Conservation (phyloP, 2,888 invertebrate species). For the Cephus sareptanus region DNA sequence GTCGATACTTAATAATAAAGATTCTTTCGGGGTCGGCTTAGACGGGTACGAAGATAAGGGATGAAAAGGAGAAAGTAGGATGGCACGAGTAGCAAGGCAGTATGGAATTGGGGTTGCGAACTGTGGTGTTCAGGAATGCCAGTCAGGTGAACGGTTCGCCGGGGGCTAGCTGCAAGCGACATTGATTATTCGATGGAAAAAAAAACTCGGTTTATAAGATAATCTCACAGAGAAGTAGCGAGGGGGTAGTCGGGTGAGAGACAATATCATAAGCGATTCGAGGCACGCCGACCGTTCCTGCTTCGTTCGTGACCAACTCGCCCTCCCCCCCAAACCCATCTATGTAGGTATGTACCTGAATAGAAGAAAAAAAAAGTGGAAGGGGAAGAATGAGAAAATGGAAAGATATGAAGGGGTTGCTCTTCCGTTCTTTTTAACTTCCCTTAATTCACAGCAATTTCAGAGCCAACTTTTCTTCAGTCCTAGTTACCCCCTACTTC, state of each 20-base stretch:
- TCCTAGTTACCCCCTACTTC: not conserved
- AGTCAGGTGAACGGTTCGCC: conserved; percentile 32
- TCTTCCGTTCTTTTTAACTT: not conserved
- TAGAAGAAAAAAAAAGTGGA: conserved; percentile 2
- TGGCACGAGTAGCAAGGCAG: not conserved
- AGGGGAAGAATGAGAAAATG: conserved; percentile 5
- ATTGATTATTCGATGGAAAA: conserved; percentile 48
- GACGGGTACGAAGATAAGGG: not conserved
- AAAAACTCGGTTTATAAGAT: conserved; percentile 43
- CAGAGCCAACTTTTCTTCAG: not conserved
- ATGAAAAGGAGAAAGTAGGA: not conserved
- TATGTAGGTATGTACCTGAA: not conserved
- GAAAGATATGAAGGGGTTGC: not conserved
- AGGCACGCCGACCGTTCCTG: conserved; percentile 41
- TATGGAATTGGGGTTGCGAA: not conserved
- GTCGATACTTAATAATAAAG: not conserved
- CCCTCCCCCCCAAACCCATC: conserved; percentile 6
- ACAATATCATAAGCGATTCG: conserved; percentile 54
- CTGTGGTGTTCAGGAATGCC: conserved; percentile 30
- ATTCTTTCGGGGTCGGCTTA: not conserved
- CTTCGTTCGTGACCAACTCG: conserved; percentile 33
- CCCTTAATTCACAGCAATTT: not conserved
- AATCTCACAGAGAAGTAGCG: conserved; percentile 31
- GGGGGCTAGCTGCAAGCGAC: conserved; percentile 32
- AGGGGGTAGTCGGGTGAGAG: conserved; percentile 18